Conservation (phyloP, 2,888 invertebrate genomes). For the Drosophila tanythrix region DNA sequence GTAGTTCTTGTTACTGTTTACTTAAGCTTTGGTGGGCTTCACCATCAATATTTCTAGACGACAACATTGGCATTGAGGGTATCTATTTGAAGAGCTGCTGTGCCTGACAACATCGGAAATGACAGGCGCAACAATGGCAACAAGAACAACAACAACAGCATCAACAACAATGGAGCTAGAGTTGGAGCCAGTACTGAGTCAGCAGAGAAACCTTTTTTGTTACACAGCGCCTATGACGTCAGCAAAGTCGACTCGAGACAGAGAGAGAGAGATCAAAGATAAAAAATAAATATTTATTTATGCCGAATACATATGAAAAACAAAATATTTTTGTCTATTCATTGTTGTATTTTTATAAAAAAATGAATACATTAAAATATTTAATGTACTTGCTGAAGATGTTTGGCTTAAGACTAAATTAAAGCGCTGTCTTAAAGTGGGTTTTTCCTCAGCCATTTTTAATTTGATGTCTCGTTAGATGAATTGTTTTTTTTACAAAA, state of each 20-base stretch:
- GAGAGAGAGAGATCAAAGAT: constrained; percentile 26
- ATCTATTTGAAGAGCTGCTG: constrained; percentile 61
- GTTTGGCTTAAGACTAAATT: background rate
- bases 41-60: constrained; percentile 42
- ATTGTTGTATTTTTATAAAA: background rate
- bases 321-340: constrained; percentile 7
- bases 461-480: background rate
- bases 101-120: constrained; percentile 55
- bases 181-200: constrained; percentile 32
- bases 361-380: background rate
- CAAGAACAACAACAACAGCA: constrained; percentile 19
- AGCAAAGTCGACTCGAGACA: constrained; percentile 21
- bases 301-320: constrained; percentile 19
- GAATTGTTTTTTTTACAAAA: background rate
- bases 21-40: constrained; percentile 34
- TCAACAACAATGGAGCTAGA: constrained; percentile 12
- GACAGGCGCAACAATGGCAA: constrained; percentile 14
- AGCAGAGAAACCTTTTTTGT: constrained; percentile 45
- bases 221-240: constrained; percentile 44
- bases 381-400: too few species aligned
- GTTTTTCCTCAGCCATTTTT: background rate
- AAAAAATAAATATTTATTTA: constrained; percentile 34
- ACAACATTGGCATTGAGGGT: constrained; percentile 53
- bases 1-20: constrained; percentile 45
- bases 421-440: background rate